Conservation (phyloP, 1,140 invertebrate species). For the Lysiphlebus fabarum region DNA sequence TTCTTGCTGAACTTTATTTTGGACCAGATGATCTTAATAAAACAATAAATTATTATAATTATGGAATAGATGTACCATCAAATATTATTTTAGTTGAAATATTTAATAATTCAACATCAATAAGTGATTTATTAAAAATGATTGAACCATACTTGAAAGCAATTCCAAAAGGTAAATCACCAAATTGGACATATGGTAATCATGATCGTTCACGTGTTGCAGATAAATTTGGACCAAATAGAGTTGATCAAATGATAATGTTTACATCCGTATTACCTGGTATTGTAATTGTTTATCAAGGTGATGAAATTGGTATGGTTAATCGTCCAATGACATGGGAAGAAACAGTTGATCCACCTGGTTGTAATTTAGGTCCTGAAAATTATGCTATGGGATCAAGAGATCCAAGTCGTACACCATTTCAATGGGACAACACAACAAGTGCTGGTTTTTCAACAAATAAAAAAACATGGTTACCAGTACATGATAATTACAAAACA, state of each 20-base stretch:
- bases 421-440: slow-evolving; percentile 67
- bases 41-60: slow-evolving; percentile 63
- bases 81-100: slow-evolving; percentile 60
- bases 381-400: slow-evolving; percentile 42
- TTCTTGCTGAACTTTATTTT: slow-evolving; percentile 62
- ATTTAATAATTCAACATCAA: slow-evolving; percentile 54
- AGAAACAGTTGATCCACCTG: slow-evolving; percentile 49
- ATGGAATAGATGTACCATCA: slow-evolving; percentile 60
- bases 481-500: slow-evolving; percentile 55
- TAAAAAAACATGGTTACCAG: slow-evolving; percentile 60
- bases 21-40: slow-evolving; percentile 49
- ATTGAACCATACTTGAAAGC: slow-evolving; percentile 59
- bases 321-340: slow-evolving; percentile 60
- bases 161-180: slow-evolving; percentile 23
- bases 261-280: slow-evolving; percentile 64
- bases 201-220: slow-evolving; percentile 68
- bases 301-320: slow-evolving; percentile 76
- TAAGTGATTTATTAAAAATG: slow-evolving; percentile 55
- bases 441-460: slow-evolving; percentile 64
- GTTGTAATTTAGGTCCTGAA: slow-evolving; percentile 46
- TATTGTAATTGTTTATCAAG: slow-evolving; percentile 67
- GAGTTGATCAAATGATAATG: slow-evolving; percentile 65
- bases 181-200: slow-evolving; percentile 59
- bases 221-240: slow-evolving; percentile 59
- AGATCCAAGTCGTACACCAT: slow-evolving; percentile 72